Evolutionary conservation across 2,113 vertebrate genomes (phyloP).

Genomic region (Saiga tatarica): DNA sequence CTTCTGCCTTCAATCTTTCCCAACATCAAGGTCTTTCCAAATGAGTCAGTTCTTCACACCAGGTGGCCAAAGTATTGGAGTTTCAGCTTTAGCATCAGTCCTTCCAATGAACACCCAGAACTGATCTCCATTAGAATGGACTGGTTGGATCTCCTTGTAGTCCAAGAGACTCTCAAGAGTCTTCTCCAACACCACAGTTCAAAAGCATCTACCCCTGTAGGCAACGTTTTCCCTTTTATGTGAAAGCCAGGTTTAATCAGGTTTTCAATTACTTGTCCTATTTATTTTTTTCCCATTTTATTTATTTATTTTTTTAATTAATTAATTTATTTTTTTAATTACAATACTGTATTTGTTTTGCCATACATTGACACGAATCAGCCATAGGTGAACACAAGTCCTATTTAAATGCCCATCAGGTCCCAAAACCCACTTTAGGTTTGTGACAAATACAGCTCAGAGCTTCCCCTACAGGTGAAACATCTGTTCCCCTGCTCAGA

Average conservation of each 20-base stretch:
- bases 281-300: too few species aligned
- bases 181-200: neutral
- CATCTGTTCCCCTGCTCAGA: neutral
- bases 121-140: neutral
- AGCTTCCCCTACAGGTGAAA: neutral
- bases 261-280: neutral
- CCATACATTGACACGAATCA: too few species aligned
- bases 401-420: neutral
- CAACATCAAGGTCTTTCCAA: neutral
- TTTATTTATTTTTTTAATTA: too few species aligned
- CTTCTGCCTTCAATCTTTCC: neutral
- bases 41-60: neutral
- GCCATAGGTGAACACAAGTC: too few species aligned
- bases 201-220: neutral
- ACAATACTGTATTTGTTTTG: too few species aligned
- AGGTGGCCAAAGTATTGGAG: neutral
- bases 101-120: neutral
- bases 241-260: neutral
- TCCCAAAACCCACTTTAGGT: neutral
- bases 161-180: neutral
- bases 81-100: neutral
- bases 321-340: too few species aligned
- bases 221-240: rapidly evolving
- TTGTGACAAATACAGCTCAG: rapidly evolving
- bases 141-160: neutral